phyloP scores from a whole-genome alignment of 92 coral and sea anemone genomes.

The Palythoa caribaeorum region DNA sequence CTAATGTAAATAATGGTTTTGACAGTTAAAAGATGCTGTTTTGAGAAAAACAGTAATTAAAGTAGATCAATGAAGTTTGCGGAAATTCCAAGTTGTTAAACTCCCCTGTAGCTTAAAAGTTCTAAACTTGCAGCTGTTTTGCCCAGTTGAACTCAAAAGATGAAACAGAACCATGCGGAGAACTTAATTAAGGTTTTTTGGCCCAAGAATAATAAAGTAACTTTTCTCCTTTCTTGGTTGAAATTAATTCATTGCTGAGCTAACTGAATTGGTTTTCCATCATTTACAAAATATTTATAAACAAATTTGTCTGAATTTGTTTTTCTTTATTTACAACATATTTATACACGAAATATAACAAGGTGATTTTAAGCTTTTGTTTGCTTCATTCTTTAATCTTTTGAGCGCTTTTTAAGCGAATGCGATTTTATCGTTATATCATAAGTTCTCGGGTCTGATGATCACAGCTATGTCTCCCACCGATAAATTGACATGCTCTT shows the following conservation, averaged over 20 bases:
- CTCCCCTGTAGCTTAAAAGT: background rate
- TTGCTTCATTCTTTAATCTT: background rate
- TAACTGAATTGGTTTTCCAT: too few relatives aligned
- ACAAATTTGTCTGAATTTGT: too few relatives aligned
- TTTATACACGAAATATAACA: too few relatives aligned
- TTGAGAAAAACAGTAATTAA: conserved; percentile 19
- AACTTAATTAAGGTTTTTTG: conserved; percentile 19
- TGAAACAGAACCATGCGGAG: conserved; percentile 33
- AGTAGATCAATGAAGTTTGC: conserved; percentile 1
- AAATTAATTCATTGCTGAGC: too few relatives aligned
- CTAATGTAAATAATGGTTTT: conserved; percentile 37
- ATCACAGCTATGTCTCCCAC: conserved; percentile 15
- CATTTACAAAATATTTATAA: too few relatives aligned
- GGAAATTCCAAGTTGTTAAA: conserved; percentile 31
- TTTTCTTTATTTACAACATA: too few relatives aligned
- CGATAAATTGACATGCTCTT: conserved; percentile 13
- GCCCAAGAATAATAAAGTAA: background rate
- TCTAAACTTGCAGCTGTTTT: conserved; percentile 13
- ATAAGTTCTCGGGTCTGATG: background rate
- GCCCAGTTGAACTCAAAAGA: conserved; percentile 12
- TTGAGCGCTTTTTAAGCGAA: background rate
- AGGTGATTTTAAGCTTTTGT: background rate
- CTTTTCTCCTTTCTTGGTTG: too few relatives aligned
- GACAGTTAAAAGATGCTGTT: conserved; percentile 45
- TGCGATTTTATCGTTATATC: background rate